A percentile compares a stretch with the other conserved stretches of the same genome.
phyloP scores from a whole-genome alignment of 2,113 vertebrate genomes.

The Mustela lutreola region DNA sequence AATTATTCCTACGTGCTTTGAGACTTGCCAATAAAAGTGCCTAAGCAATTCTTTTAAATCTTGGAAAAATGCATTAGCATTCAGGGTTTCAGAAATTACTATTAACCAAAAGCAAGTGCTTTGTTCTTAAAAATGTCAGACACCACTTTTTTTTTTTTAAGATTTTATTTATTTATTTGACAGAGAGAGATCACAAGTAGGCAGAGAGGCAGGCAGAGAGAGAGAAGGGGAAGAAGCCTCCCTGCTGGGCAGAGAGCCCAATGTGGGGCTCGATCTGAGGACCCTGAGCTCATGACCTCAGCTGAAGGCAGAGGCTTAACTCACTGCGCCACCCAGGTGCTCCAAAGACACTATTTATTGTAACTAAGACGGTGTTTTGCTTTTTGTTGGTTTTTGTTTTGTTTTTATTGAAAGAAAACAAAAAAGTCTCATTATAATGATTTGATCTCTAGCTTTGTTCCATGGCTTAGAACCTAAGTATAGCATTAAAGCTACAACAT shows the following conservation, averaged over 20 bases:
- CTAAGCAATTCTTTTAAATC: background rate
- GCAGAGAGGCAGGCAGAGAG: no score
- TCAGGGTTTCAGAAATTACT: background rate
- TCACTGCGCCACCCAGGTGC: no score
- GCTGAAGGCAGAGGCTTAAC: no score
- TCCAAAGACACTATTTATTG: background rate
- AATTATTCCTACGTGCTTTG: background rate
- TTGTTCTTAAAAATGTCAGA: background rate
- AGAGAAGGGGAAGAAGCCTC: no score
- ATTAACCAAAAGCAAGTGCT: background rate
- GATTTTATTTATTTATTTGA: no score
- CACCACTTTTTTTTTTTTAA: background rate
- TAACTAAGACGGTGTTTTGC: background rate
- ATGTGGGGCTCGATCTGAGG: no score
- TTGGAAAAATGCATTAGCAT: background rate
- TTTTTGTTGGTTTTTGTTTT: background rate
- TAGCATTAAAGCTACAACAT: constrained; percentile 38
- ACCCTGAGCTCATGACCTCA: no score
- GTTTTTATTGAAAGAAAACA: constrained; percentile 44
- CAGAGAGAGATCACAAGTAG: no score
- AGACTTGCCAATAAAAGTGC: background rate
- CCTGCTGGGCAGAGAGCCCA: no score
- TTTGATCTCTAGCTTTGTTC: constrained; percentile 34
- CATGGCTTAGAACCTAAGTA: background rate
- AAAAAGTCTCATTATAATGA: constrained; percentile 10